phyloP scores from a whole-genome alignment of 37 sponge, comb jelly and placozoan genomes.

The Halichondria panicea region DNA sequence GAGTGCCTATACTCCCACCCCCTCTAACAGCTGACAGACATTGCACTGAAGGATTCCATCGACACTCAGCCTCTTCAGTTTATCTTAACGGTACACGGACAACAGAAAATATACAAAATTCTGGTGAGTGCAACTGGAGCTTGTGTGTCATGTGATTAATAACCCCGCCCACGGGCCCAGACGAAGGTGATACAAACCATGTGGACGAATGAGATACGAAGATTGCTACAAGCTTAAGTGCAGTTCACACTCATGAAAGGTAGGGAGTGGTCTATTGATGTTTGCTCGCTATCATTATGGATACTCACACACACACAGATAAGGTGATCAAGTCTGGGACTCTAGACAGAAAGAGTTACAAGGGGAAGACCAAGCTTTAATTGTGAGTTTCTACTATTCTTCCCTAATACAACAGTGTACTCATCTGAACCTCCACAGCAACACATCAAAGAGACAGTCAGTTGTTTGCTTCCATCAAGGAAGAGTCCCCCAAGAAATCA shows the following conservation, averaged over 20 bases:
- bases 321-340: conserved; percentile 58
- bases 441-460: conserved; percentile 1
- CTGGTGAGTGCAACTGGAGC: too few relatives aligned
- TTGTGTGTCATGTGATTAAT: too few relatives aligned
- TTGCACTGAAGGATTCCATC: conserved; percentile 31
- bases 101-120: conserved; percentile 35
- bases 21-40: conserved; percentile 41
- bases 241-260: conserved; percentile 75
- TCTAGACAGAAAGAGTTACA: conserved; percentile 50
- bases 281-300: background rate
- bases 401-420: too few relatives aligned
- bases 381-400: background rate
- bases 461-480: conserved; percentile 41
- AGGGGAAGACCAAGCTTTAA: conserved; percentile 16
- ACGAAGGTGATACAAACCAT: conserved; percentile 47
- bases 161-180: conserved; percentile 37
- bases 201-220: conserved; percentile 65
- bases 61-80: conserved; percentile 48
- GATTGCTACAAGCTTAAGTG: conserved; percentile 52
- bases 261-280: conserved; percentile 4
- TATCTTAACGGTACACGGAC: conserved; percentile 37
- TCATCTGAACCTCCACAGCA: background rate
- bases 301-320: conserved; percentile 15
- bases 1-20: too few relatives aligned
- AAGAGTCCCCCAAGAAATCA: conserved; percentile 14